These are phyloP conservation scores for Cacatua alba DNA, from an alignment of 2,113 vertebrate species.

Conservation along the genomic window DNA sequence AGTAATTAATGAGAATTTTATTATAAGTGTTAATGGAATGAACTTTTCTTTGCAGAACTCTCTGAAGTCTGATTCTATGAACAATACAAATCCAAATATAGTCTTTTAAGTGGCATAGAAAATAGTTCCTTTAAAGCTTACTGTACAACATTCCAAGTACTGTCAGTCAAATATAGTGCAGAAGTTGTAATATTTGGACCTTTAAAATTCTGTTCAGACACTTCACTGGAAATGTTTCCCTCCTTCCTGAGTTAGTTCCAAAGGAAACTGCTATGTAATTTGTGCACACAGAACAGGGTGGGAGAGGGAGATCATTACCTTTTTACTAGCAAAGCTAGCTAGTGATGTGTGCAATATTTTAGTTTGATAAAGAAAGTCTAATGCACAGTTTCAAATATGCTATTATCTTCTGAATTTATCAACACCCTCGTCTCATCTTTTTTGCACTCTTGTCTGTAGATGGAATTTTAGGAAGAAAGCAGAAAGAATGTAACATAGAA, in stretches of 20 bases:
- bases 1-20: slow-evolving; percentile 7
- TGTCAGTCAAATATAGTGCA: not conserved
- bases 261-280: not conserved
- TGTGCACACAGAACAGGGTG: not conserved
- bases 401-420: not conserved
- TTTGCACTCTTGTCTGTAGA: not conserved
- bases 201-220: not conserved
- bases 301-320: not conserved
- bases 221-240: not conserved
- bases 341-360: not conserved
- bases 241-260: not conserved
- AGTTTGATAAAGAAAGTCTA: not conserved
- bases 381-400: not conserved
- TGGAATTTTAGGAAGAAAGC: not conserved
- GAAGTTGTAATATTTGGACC: not conserved
- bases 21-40: not conserved
- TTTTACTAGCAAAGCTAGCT: not conserved
- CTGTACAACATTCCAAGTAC: not conserved
- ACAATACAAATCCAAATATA: not conserved
- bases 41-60: not conserved
- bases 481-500: not conserved
- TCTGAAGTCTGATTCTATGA: not conserved
- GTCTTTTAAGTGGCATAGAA: not conserved
- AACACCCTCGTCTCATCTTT: not conserved
- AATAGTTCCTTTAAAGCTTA: not conserved